Evolutionary conservation across 2,888 invertebrate species (phyloP).

Genomic region (Cantharis flavilabris): DNA sequence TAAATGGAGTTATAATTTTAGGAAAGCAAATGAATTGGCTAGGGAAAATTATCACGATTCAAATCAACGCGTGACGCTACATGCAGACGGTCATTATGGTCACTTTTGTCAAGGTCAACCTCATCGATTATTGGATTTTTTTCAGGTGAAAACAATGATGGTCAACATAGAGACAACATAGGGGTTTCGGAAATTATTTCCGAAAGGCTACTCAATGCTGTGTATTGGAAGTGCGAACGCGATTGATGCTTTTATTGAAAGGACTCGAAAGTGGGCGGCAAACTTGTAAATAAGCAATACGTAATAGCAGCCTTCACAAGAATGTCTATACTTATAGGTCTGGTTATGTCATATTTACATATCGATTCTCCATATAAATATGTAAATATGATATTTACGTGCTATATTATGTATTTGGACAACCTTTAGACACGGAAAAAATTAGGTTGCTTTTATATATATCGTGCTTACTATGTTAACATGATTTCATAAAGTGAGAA

Average conservation of each 20-base stretch:
- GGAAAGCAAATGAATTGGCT: neutral
- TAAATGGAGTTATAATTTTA: neutral
- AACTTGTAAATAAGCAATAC: neutral
- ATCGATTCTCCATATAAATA: neutral
- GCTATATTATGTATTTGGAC: slow-evolving; percentile 8
- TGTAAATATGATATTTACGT: slow-evolving; percentile 5
- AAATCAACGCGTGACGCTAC: neutral
- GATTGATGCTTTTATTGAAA: neutral
- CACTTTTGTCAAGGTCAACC: slow-evolving; percentile 35
- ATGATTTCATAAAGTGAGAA: neutral
- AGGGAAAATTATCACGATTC: neutral
- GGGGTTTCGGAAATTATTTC: neutral
- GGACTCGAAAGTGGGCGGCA: neutral
- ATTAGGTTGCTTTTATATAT: neutral
- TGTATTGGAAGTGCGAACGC: neutral
- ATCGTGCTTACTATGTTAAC: neutral
- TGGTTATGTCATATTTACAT: neutral
- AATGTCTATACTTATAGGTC: neutral
- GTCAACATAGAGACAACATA: neutral
- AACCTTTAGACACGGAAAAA: slow-evolving; percentile 8
- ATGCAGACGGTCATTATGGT: slow-evolving; percentile 34
- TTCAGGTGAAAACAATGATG: neutral
- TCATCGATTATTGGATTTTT: slow-evolving; percentile 25
- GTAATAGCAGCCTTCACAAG: neutral
- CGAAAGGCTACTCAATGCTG: neutral